Evolutionary conservation across 1,140 invertebrate species (phyloP).

Genomic region (Aphelenchoides besseyi): DNA sequence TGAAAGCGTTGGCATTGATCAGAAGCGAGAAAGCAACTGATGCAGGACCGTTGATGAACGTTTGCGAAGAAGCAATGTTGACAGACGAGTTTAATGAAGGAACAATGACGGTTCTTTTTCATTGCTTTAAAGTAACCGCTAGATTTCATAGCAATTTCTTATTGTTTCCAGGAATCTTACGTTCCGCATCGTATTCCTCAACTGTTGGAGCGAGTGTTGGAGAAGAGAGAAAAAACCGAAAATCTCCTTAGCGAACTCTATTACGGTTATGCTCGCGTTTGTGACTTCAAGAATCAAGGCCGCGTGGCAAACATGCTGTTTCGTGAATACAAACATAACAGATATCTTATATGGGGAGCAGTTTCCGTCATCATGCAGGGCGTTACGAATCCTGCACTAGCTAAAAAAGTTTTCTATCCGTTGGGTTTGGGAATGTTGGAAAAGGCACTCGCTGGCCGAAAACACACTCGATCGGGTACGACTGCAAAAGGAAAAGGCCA

Average conservation of each 20-base stretch:
- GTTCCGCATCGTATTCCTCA: conserved; percentile 74
- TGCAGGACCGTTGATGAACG: conserved; percentile 73
- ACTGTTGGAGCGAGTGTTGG: conserved; percentile 81
- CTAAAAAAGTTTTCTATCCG: conserved; percentile 71
- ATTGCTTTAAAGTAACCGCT: conserved; percentile 81
- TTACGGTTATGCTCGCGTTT: conserved; percentile 85
- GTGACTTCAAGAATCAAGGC: conserved; percentile 85
- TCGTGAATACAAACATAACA: conserved; percentile 85
- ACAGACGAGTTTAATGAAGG: conserved; percentile 79
- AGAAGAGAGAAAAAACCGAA: conserved; percentile 80
- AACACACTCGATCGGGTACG: not conserved
- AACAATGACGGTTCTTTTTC: conserved; percentile 90
- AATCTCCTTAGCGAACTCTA: conserved; percentile 87
- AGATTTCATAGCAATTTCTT: conserved; percentile 8
- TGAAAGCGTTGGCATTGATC: conserved; percentile 83
- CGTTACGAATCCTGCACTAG: conserved; percentile 31
- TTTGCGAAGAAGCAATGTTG: conserved; percentile 68
- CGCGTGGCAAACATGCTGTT: conserved; percentile 81
- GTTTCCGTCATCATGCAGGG: conserved; percentile 88
- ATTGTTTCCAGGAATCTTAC: conserved; percentile 34
- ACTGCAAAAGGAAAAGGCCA: not conserved
- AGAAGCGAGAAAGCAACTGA: conserved; percentile 79
- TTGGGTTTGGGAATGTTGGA: conserved; percentile 77
- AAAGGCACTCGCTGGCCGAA: conserved; percentile 68
- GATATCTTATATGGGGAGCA: conserved; percentile 94